phyloP scores from a whole-genome alignment of 2,888 invertebrate genomes.

The Formica aserva region DNA sequence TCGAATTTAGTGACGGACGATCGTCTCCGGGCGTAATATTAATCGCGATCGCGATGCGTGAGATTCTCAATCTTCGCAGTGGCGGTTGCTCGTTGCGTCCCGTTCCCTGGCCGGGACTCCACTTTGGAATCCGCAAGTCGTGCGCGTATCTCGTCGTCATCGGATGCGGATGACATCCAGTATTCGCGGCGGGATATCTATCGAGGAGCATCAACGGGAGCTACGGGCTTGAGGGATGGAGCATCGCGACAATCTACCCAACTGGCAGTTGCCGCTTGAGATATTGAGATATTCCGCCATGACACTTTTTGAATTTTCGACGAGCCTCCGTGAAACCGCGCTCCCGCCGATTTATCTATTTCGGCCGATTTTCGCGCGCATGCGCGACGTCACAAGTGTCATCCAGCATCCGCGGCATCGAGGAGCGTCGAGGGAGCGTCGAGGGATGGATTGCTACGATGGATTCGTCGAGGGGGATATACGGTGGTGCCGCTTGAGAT shows the following conservation, averaged over 20 bases:
- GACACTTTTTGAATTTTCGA: not conserved
- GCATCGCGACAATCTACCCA: not conserved
- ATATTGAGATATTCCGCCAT: not conserved
- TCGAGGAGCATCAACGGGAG: not conserved
- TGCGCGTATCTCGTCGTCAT: not conserved
- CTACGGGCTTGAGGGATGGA: not conserved
- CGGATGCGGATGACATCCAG: not conserved
- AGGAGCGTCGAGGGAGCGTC: not conserved
- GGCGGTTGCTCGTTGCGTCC: not conserved
- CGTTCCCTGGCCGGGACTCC: not conserved
- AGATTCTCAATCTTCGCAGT: not conserved
- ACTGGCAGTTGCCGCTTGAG: not conserved
- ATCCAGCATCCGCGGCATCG: not conserved
- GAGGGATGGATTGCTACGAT: not conserved
- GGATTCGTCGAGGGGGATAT: no score
- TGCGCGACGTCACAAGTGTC: not conserved
- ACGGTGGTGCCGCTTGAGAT: not conserved
- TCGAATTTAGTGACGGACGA: not conserved
- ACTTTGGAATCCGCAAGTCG: not conserved
- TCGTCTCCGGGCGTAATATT: not conserved
- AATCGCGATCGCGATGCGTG: not conserved
- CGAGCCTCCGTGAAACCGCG: not conserved
- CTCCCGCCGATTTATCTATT: not conserved
- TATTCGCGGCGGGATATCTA: not conserved
- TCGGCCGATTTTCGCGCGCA: not conserved